These are phyloP conservation scores for Xestoiulus laeticollis DNA, from an alignment of 2,888 invertebrate genomes.

Conservation along the genomic window DNA sequence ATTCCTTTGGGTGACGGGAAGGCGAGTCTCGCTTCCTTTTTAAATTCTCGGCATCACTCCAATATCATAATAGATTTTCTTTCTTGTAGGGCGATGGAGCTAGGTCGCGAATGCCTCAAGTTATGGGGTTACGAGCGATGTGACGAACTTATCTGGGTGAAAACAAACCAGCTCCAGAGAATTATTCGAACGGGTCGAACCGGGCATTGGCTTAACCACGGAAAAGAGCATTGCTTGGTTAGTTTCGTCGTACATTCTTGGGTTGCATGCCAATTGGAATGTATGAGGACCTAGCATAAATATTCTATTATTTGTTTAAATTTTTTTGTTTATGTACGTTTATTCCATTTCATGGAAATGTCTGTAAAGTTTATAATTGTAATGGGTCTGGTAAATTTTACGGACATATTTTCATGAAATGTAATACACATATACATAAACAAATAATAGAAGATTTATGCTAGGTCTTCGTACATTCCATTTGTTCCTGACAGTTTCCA, in stretches of 20 bases:
- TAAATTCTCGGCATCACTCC: not conserved
- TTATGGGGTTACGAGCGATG: slow-evolving; percentile 97
- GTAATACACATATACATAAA: no score
- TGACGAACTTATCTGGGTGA: slow-evolving; percentile 98
- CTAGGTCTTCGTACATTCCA: no score
- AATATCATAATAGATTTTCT: not conserved
- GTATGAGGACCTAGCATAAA: no score
- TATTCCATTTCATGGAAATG: no score
- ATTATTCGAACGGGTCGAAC: slow-evolving; percentile 97
- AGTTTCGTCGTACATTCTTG: slow-evolving; percentile 55
- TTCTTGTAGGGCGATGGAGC: slow-evolving; percentile 85
- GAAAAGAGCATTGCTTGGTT: slow-evolving; percentile 95
- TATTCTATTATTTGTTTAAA: no score
- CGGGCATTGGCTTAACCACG: slow-evolving; percentile 98
- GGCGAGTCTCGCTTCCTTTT: slow-evolving; percentile 64
- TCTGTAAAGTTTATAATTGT: no score
- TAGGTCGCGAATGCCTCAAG: slow-evolving; percentile 93
- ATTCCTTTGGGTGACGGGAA: slow-evolving; percentile 97
- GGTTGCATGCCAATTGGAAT: not conserved
- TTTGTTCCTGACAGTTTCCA: no score
- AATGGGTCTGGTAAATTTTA: no score
- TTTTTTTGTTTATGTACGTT: no score
- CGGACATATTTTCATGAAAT: no score
- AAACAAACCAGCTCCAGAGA: slow-evolving; percentile 96
- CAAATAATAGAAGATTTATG: no score